Base-by-base conservation (phyloP, 2,113 vertebrate species). In the Petrocephalus microphthalmus region DNA sequence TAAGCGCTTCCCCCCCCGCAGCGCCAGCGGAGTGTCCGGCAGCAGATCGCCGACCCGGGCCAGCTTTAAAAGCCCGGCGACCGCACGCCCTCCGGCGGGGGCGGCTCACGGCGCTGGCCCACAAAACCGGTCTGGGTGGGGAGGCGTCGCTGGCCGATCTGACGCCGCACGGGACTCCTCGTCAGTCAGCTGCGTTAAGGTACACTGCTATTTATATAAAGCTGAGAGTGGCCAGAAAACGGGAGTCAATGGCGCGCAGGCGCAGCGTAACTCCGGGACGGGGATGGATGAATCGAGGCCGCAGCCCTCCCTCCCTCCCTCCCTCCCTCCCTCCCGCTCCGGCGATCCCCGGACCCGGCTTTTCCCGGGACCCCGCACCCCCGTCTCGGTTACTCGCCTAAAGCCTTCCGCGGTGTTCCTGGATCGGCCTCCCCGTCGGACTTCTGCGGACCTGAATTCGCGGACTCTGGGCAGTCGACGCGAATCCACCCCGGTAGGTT, bases 381-480 rank as follows among this genome's bases (percentile, higher is more conserved):
- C 53, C 20, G 13, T 19, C 42, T 51, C 45, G 25, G 19, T 88
- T 88, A 88, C 87, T 78, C 83, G 29, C 56, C 53, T 60, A 64
- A 86, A 86, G 10, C 54, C 56, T 64, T 64, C 19, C 33, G 87
- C 10, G 33, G 15, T 83, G n/a, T 84, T 56, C 74, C n/a, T 83
- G 52, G 20, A 20, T 57, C 22, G 6, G 42, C 42, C 22, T 8
- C 22, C 37, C 54, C 42, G 20, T 82, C 51, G 7, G 42, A 82
- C 53, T 92, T 89, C 89, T 92, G 92, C 95, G 96, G 96, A 95
- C 94, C 94, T 93, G 96, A 97, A 96, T 97, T 98, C 97, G 98
- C 97, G 97, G 98, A 99, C 98, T 99, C 97, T 99, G 98, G 98
- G 93, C 98, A 99, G 98, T 99, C 97, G 95, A 99, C 98, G 97